A percentile compares a stretch with the other conserved stretches of the same genome.
Evolutionary conservation across 2,113 vertebrate species (phyloP).

Genomic region (Fulmarus glacialis): DNA sequence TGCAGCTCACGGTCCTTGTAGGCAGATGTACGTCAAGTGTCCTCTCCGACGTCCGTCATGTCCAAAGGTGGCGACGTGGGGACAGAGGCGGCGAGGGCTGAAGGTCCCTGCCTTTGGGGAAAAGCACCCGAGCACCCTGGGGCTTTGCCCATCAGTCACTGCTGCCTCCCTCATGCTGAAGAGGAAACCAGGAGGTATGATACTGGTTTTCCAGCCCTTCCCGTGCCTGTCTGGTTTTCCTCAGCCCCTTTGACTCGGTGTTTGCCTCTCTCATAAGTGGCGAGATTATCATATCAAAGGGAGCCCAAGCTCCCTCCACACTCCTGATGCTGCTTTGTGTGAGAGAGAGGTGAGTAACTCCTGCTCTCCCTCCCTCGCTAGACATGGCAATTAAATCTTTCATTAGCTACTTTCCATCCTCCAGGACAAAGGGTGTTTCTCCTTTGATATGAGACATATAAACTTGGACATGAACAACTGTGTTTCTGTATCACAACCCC

Average conservation of each 20-base stretch:
- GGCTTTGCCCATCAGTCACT: background rate
- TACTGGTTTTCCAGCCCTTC: background rate
- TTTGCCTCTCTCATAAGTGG: background rate
- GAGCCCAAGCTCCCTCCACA: background rate
- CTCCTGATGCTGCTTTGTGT: background rate
- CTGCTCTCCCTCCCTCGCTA: background rate
- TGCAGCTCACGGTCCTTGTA: accelerated
- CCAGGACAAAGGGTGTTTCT: background rate
- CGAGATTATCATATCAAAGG: background rate
- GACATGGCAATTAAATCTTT: background rate
- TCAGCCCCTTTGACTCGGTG: background rate
- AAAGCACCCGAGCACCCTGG: accelerated
- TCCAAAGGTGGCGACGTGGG: background rate
- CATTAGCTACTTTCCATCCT: background rate
- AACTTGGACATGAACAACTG: background rate
- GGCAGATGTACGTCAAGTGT: no score
- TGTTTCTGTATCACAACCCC: background rate
- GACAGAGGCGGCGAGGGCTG: background rate
- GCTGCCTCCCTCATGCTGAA: background rate
- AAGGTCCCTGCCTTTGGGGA: background rate
- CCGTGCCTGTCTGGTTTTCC: background rate
- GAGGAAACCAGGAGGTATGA: background rate
- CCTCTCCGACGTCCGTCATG: accelerated
- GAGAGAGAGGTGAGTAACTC: background rate
- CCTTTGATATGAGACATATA: background rate